Percentiles rank a stretch among this genome's conserved stretches.
Conservation (phyloP, 2,888 invertebrate species). For the Agrochola circellaris region DNA sequence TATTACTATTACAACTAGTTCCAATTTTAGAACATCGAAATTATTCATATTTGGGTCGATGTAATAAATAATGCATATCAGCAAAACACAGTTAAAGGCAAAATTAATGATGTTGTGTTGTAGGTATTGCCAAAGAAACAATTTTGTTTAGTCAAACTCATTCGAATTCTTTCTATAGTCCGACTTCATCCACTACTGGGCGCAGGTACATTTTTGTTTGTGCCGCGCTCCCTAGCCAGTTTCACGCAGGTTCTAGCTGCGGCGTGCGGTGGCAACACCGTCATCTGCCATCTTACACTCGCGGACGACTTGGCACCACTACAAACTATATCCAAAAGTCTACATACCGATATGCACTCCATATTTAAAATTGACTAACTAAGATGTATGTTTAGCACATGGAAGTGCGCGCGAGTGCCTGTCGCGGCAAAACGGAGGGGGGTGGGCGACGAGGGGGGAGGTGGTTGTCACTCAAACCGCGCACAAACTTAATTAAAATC, state of each 20-base stretch:
- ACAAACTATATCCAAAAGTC: neutral
- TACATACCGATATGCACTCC: neutral
- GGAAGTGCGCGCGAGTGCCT: conserved; percentile 27
- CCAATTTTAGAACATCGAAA: neutral
- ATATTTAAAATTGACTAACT: conserved; percentile 17
- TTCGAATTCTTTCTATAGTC: too few species aligned
- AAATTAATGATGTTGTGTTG: neutral
- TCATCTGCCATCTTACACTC: neutral
- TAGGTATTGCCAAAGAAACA: neutral
- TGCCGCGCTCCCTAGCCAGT: neutral
- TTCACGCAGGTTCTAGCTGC: neutral
- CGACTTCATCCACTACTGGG: neutral
- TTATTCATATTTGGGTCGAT: conserved; percentile 18
- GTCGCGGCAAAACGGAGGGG: neutral
- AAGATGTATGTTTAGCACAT: neutral
- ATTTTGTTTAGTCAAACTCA: too few species aligned
- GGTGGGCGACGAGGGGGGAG: conserved; percentile 5
- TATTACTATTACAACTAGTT: conserved; percentile 19
- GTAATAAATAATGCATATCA: neutral
- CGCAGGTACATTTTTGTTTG: neutral
- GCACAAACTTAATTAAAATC: conserved; percentile 75
- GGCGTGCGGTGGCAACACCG: too few species aligned
- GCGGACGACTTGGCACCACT: neutral
- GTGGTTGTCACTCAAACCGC: conserved; percentile 65
- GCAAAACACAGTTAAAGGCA: neutral